A percentile compares a stretch with the other conserved stretches of the same genome.
Conservation (phyloP, 2,888 invertebrate species). For the Adelphocoris suturalis region DNA sequence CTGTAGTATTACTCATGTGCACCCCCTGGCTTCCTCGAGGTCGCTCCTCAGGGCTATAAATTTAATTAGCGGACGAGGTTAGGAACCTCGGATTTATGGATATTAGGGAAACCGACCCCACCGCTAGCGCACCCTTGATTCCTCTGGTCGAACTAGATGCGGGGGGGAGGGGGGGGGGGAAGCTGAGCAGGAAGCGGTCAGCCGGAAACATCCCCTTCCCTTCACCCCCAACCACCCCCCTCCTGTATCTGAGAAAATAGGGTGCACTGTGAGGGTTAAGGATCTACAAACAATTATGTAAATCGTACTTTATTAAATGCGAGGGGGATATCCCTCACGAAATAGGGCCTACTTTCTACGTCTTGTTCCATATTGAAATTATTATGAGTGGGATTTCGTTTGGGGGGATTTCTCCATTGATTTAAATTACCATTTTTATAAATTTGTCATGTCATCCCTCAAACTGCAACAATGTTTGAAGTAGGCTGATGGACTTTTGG, state of each 20-base stretch:
- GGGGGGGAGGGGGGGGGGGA: not conserved
- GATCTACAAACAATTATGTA: slow-evolving; percentile 73
- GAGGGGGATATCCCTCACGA: not conserved
- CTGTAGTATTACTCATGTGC: slow-evolving; percentile 61
- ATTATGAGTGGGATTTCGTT: slow-evolving; percentile 9
- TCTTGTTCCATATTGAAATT: slow-evolving; percentile 59
- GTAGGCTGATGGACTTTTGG: too few species aligned
- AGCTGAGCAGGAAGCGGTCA: slow-evolving; percentile 65
- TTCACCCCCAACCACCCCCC: not conserved
- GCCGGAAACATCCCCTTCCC: slow-evolving; percentile 61
- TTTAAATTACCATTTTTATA: slow-evolving; percentile 24
- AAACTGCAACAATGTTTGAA: not conserved
- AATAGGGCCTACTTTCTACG: not conserved
- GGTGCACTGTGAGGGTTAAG: slow-evolving; percentile 34
- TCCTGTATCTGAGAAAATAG: slow-evolving; percentile 8
- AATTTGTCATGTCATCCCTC: not conserved
- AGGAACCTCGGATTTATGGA: slow-evolving; percentile 68
- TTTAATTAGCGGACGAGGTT: slow-evolving; percentile 64
- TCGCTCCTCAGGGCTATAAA: slow-evolving; percentile 61
- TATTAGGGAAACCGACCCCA: slow-evolving; percentile 62
- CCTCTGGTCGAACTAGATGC: not conserved
- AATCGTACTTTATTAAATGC: slow-evolving; percentile 73
- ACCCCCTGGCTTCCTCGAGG: slow-evolving; percentile 9
- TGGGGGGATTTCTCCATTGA: not conserved
- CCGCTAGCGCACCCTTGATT: slow-evolving; percentile 17